A percentile compares a stretch with the other conserved stretches of the same genome.
phyloP scores from a whole-genome alignment of 2,113 vertebrate species.

The Chaetorhynchus papuensis region DNA sequence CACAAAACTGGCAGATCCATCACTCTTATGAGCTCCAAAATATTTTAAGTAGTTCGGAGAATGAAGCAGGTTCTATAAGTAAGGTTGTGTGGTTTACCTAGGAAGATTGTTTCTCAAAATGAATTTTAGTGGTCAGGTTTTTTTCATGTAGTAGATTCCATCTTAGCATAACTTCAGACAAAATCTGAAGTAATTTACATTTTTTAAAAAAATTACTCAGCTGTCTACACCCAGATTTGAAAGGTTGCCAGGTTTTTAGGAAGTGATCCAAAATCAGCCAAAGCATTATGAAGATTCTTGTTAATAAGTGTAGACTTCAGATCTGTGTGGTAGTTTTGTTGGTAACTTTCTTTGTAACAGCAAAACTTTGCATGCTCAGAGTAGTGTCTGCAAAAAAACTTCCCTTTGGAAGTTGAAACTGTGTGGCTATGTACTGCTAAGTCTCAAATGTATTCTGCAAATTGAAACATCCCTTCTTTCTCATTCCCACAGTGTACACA shows the following conservation, averaged over 20 bases:
- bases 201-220: neutral
- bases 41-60: neutral
- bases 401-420: neutral
- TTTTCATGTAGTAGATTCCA: neutral
- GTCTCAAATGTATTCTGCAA: neutral
- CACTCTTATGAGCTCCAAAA: neutral
- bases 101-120: neutral
- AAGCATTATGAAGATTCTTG: neutral
- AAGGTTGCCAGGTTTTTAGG: neutral
- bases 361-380: neutral
- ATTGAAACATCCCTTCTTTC: neutral
- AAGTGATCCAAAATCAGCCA: neutral
- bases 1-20: neutral
- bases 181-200: neutral
- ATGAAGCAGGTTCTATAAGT: neutral
- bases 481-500: slow-evolving; percentile 84
- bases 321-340: neutral
- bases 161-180: neutral
- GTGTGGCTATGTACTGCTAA: neutral
- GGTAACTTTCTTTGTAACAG: neutral
- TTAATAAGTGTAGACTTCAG: neutral
- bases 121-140: neutral
- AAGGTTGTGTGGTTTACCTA: neutral
- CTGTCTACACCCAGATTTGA: neutral
- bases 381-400: neutral